These are phyloP conservation scores for Conger conger DNA, from an alignment of 2,113 vertebrate genomes.

Conservation along the genomic window DNA sequence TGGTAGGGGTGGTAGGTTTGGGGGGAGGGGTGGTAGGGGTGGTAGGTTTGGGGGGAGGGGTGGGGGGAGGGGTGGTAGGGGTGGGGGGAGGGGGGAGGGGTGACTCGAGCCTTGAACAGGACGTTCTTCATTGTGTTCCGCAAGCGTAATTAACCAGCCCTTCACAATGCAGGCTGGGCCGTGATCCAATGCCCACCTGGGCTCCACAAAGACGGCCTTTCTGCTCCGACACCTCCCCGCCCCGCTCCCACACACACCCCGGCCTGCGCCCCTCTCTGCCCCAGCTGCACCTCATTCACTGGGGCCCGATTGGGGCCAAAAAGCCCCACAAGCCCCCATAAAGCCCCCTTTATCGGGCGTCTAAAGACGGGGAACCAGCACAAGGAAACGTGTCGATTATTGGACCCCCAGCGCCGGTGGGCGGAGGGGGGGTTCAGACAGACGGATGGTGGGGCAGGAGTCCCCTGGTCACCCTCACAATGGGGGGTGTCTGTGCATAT, in stretches of 20 bases:
- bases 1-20: too few species aligned
- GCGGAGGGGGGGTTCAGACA: neutral
- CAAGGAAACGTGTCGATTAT: conserved; percentile 8
- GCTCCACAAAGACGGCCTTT: conserved; percentile 58
- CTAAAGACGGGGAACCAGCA: neutral
- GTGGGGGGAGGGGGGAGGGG: conserved; percentile 11
- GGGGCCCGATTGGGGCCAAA: too few species aligned
- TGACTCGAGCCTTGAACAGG: conserved; percentile 31
- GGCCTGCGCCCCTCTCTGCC: neutral
- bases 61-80: neutral
- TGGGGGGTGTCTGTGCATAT: too few species aligned
- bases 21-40: neutral
- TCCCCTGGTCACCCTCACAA: neutral
- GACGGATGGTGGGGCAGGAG: too few species aligned
- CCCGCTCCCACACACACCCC: too few species aligned
- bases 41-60: neutral
- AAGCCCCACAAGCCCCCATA: too few species aligned
- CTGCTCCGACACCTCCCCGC: neutral
- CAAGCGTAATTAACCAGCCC: conserved; percentile 54
- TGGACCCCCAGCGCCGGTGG: neutral
- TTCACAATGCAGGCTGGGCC: conserved; percentile 54
- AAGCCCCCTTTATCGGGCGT: too few species aligned
- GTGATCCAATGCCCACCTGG: conserved; percentile 53
- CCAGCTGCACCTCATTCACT: conserved; percentile 12
- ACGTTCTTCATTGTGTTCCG: conserved; percentile 49